Base-by-base conservation (phyloP, 2,888 invertebrate genomes). In the Tridacna gigas region DNA sequence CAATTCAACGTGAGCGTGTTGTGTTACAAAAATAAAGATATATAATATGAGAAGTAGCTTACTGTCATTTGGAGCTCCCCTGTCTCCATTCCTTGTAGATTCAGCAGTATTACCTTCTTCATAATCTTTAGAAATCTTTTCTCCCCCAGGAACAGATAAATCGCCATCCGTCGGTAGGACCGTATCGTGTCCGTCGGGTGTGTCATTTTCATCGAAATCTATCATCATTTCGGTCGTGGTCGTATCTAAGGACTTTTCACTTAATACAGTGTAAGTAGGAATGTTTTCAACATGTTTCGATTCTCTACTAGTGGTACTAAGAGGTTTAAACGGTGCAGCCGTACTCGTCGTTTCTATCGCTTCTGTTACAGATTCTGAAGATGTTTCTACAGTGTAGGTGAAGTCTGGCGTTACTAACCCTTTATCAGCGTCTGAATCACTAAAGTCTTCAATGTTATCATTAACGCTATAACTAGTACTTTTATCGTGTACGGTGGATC, bases 171-270 rank as follows among this genome's bases (percentile, higher is more conserved):
- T 37, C 7, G 37, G 37, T 37, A 7, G 3, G 13, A n/a, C 75
- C 4, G 12, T 25, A 28, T 45, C 75, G 12, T 67, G 56, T n/a
- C 47, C 60, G n/a, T 56, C 56, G 13, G 48, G 69, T 51, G 25
- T 69, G 20, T 63, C 71, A 61, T 25, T 37, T 37, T 69, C 60
- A 25, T 78, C 71, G 61, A 78, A 7, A 28, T 65, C 47, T 47
- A 63, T 65, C 7, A 28, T 11, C 22, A 76, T 65, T 65, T 45
- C 22, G 45, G 25, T 13, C 15, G 51, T 56, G 12, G 56, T 22
- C 60, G 47, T 25, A 47, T 25, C 13, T 22, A 22, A 4, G 11
- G 20, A 20, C 11, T n/a, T 25, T 18, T 71, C 47, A 51, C 51
- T 20, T 13, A 7, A 9, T 56, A 56, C 56, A 20, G 56, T 20